These are phyloP conservation scores for Sarcophaga carnaria DNA, from an alignment of 2,888 invertebrate genomes.

Conservation along the genomic window DNA sequence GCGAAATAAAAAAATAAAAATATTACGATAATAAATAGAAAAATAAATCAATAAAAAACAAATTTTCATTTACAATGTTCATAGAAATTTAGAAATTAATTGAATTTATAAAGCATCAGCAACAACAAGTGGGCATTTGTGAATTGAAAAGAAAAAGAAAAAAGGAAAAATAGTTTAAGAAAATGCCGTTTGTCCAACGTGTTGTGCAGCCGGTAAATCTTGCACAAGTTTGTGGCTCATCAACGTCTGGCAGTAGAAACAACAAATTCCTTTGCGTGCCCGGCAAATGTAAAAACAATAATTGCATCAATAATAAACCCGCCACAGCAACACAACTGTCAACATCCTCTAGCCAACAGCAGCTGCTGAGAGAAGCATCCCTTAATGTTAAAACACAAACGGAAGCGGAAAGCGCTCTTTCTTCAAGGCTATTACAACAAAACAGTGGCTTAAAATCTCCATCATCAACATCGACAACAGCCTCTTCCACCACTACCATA, in stretches of 20 bases:
- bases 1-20: background rate
- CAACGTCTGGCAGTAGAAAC: slow-evolving; percentile 67
- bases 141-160: slow-evolving; percentile 20
- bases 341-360: slow-evolving; percentile 32
- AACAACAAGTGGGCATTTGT: background rate
- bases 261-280: slow-evolving; percentile 75
- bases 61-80: too few relatives aligned
- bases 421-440: slow-evolving; percentile 44
- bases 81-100: too few relatives aligned
- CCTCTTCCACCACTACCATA: slow-evolving; percentile 63
- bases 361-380: slow-evolving; percentile 44
- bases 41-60: too few relatives aligned
- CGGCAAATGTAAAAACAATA: slow-evolving; percentile 78
- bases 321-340: slow-evolving; percentile 40
- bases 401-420: slow-evolving; percentile 19
- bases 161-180: slow-evolving; percentile 25
- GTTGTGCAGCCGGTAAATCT: slow-evolving; percentile 91
- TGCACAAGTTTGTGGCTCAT: slow-evolving; percentile 83
- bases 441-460: slow-evolving; percentile 57
- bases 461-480: slow-evolving; percentile 59
- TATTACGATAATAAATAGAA: too few relatives aligned
- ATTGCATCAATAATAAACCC: slow-evolving; percentile 77
- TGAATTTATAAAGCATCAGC: too few relatives aligned
- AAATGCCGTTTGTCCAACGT: slow-evolving; percentile 94
- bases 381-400: slow-evolving; percentile 44